Conservation (phyloP, 2,888 invertebrate species). For the Thereva unica region DNA sequence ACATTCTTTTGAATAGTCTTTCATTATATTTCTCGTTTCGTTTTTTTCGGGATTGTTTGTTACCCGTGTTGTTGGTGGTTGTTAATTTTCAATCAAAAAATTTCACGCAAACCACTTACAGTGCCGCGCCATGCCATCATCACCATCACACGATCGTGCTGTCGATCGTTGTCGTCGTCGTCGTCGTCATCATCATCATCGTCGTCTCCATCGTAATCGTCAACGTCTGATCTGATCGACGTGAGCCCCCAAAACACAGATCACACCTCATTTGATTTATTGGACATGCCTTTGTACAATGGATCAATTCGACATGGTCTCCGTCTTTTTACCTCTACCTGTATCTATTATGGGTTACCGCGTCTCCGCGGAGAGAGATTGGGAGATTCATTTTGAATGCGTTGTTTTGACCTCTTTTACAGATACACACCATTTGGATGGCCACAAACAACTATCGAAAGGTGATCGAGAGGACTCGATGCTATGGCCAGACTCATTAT, state of each 20-base stretch:
- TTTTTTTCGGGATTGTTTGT: background rate
- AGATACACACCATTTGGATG: no score
- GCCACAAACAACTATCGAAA: no score
- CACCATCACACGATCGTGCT: no score
- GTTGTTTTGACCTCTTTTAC: no score
- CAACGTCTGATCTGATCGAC: constrained; percentile 16
- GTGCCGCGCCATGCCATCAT: no score
- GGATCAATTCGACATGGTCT: constrained; percentile 24
- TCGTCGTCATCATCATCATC: no score
- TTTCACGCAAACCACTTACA: constrained; percentile 13
- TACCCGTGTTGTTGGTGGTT: background rate
- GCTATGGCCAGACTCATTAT: constrained; percentile 2
- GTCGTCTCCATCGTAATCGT: no score
- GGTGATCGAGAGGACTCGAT: no score
- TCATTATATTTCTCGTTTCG: no score
- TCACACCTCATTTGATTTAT: constrained; percentile 36
- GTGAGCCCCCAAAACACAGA: constrained; percentile 36
- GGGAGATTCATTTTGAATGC: background rate
- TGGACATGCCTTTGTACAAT: constrained; percentile 33
- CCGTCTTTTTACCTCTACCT: background rate
- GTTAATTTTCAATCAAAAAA: constrained; percentile 24
- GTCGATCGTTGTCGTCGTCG: no score
- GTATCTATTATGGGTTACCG: no score
- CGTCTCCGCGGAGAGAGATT: background rate
- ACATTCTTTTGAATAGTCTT: no score